Conservation (phyloP, 2,797 vertebrate genomes). For the Apodemus agrarius region DNA sequence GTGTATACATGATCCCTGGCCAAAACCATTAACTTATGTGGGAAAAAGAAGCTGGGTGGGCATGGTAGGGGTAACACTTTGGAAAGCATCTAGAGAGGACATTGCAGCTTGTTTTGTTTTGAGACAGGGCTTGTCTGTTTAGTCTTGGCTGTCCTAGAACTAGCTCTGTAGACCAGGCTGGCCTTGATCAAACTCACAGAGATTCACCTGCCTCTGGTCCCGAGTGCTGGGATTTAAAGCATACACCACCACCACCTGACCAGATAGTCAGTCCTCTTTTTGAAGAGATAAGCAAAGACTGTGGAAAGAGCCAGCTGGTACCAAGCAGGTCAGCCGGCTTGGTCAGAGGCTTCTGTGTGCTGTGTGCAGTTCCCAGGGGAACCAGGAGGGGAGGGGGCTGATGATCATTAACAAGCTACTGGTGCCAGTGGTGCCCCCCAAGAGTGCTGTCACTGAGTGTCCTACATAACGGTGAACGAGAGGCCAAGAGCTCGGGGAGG, state of each 20-base stretch:
- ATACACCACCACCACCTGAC: neutral
- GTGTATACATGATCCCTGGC: neutral
- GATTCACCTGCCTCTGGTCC: neutral
- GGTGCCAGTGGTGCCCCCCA: neutral
- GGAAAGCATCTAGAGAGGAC: neutral
- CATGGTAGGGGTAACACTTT: neutral
- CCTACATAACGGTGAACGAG: neutral
- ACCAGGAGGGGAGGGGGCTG: neutral
- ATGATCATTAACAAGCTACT: neutral
- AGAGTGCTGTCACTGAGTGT: neutral
- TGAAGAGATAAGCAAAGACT: neutral
- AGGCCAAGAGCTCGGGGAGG: neutral
- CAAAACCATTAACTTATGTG: neutral
- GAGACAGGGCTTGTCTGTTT: neutral
- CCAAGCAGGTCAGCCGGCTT: neutral
- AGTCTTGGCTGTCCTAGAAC: neutral
- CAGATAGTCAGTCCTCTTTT: neutral
- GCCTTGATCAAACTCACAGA: neutral
- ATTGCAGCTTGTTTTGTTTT: neutral
- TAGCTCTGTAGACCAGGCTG: neutral
- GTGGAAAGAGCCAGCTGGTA: neutral
- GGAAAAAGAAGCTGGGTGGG: neutral
- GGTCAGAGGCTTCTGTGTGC: too few relatives aligned
- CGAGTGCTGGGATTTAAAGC: neutral
- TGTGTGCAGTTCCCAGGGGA: neutral